Percentiles rank a stretch among this genome's conserved stretches.
Evolutionary conservation across 2,797 vertebrate genomes (phyloP).

Genomic region (Microctenopoma steveboyesi): DNA sequence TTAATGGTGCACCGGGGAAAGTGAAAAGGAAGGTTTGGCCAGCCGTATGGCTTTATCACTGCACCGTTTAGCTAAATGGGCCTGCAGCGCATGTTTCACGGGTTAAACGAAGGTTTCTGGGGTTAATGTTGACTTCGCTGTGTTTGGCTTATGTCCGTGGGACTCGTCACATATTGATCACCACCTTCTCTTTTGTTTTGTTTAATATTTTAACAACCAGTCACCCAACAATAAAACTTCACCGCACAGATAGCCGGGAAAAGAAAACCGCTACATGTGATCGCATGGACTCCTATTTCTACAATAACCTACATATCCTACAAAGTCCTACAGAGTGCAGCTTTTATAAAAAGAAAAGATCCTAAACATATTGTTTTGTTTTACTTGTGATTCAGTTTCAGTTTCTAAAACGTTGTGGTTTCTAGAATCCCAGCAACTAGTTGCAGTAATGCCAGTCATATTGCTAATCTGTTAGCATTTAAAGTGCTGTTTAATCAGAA

Average conservation of each 20-base stretch:
- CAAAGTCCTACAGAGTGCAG: too few relatives aligned
- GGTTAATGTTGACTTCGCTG: constrained; percentile 50
- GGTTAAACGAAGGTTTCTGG: constrained; percentile 45
- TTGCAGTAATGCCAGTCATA: constrained; percentile 1
- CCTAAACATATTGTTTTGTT: too few relatives aligned
- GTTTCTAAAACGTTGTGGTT: neutral
- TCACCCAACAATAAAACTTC: constrained; percentile 27
- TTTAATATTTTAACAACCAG: constrained; percentile 25
- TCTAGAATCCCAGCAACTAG: neutral
- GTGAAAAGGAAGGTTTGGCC: constrained; percentile 57
- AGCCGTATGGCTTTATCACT: constrained; percentile 52
- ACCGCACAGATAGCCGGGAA: neutral
- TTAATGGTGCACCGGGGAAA: constrained; percentile 57
- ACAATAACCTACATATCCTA: too few relatives aligned
- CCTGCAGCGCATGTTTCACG: constrained; percentile 45
- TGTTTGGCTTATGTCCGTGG: constrained; percentile 39
- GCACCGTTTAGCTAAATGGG: constrained; percentile 57
- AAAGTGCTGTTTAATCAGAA: neutral
- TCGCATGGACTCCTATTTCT: neutral
- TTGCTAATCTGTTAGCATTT: constrained; percentile 26
- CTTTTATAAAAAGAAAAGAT: too few relatives aligned
- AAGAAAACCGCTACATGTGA: neutral
- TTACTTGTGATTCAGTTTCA: neutral
- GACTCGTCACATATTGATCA: constrained; percentile 45
- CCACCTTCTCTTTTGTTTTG: constrained; percentile 27